These are phyloP conservation scores for Eulacestoma nigropectus DNA, from an alignment of 2,113 vertebrate genomes.

Conservation along the genomic window DNA sequence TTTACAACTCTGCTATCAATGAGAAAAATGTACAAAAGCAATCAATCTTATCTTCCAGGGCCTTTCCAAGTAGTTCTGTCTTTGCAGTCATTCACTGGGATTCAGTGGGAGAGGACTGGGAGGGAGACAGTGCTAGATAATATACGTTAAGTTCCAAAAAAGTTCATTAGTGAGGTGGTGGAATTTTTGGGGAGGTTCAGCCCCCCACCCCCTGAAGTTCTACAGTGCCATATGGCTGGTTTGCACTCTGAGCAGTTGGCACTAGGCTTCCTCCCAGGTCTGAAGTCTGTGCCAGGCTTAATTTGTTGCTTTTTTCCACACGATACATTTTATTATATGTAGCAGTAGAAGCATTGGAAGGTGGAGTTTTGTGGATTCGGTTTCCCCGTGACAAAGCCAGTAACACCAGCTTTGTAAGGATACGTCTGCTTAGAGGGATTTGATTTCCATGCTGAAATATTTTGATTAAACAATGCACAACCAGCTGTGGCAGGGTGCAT, in stretches of 20 bases:
- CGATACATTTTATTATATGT: neutral
- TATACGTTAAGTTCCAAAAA: neutral
- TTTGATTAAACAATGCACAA: conserved; percentile 18
- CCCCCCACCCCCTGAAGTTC: neutral
- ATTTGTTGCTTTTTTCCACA: neutral
- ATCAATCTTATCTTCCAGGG: neutral
- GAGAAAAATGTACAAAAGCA: neutral
- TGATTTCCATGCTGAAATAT: neutral
- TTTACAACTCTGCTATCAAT: neutral
- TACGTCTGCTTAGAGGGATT: neutral
- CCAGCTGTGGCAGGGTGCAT: neutral
- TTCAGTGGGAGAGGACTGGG: neutral
- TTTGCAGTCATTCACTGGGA: neutral
- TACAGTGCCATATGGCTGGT: fast-evolving
- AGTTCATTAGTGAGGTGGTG: neutral
- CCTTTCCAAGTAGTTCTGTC: neutral
- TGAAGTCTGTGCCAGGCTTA: neutral
- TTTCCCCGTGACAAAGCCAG: neutral
- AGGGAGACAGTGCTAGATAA: neutral
- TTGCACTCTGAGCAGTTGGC: neutral
- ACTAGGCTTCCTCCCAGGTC: neutral
- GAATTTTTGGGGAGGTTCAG: fast-evolving
- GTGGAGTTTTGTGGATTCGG: neutral
- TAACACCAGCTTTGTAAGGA: conserved; percentile 25
- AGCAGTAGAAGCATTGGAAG: neutral